Base-by-base conservation (phyloP, 2,797 vertebrate genomes). In the Sebastes trivittatus region DNA sequence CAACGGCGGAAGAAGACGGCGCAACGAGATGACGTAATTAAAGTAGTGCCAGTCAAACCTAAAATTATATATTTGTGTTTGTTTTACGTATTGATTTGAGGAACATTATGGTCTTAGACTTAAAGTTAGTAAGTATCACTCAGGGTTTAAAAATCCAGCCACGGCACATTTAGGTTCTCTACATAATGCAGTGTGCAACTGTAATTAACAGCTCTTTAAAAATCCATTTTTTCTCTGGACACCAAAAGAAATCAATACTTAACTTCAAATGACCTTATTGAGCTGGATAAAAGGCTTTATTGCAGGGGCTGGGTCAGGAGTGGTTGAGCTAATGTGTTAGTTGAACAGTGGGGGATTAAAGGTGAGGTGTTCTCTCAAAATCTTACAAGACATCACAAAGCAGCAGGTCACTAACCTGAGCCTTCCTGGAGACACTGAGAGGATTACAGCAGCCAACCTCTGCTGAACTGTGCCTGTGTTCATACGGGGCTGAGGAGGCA, bases 131-230 rank as follows among this genome's bases (percentile, higher is more conserved):
- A 55, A 66, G 64, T 77, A 84, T 86, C 66, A 80, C 60, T 76
- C 23, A 29, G 56, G 84, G 82, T 87, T 88, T 87, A 72, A 88
- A 83, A 90, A 88, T 89, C 75, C 74, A 87, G 79, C 79, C 84
- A 76, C 14, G 10, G 78, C 90, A 87, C 93, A 93, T 93, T 91
- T 88, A 86, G 89, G 87, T 92, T 90, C 80, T 92, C 90, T 66
- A 90, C 83, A 91, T 91, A 92, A 89, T 89, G 89, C 87, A 89
- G 89, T 92, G 89, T 89, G 87, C 89, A 91, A 90, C 90, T 87
- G 92, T 95, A 96, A 95, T 95, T 94, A 96, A 96, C 94, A 92
- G 93, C 94, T 93, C 93, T 94, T 95, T 94, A 94, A 95, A 95
- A 96, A 95, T 94, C 94, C 84, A 95, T 95, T 92, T 92, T 93